Evolutionary conservation across 2,797 vertebrate species (phyloP).

Genomic region (Protosalanx chinensis): DNA sequence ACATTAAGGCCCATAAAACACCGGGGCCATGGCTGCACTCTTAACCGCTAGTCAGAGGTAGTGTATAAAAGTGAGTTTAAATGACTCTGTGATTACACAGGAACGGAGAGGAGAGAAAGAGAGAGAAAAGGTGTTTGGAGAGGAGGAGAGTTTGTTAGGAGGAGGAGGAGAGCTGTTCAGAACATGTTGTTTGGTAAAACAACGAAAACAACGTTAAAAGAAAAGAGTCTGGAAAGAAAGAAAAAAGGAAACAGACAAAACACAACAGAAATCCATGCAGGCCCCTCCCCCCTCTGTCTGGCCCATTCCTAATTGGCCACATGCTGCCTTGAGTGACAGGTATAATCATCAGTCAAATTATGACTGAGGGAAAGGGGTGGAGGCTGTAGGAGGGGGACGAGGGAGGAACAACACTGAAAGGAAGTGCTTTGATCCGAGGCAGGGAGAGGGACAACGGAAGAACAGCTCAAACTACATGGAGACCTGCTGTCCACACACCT

Average conservation of each 20-base stretch:
- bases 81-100: constrained; percentile 69
- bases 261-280: constrained; percentile 32
- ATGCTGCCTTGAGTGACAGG: constrained; percentile 87
- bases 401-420: constrained; percentile 46
- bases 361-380: constrained; percentile 55
- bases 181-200: constrained; percentile 5
- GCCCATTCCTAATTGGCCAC: constrained; percentile 75
- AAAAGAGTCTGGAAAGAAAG: not conserved
- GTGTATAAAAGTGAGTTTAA: constrained; percentile 75
- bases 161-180: constrained; percentile 1
- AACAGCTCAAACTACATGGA: constrained; percentile 65
- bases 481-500: constrained; percentile 73
- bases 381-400: constrained; percentile 34
- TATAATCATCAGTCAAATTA: constrained; percentile 94
- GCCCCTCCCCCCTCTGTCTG: constrained; percentile 51
- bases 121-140: constrained; percentile 20
- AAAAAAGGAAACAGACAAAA: constrained; percentile 31
- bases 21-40: constrained; percentile 63
- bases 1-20: constrained; percentile 75
- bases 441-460: constrained; percentile 31
- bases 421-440: constrained; percentile 65
- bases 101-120: constrained; percentile 62
- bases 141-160: constrained; percentile 21
- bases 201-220: constrained; percentile 12
- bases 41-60: constrained; percentile 72